A percentile compares a stretch with the other conserved stretches of the same genome.
Conservation (phyloP, 2,888 invertebrate genomes). For the Agrochola circellaris region DNA sequence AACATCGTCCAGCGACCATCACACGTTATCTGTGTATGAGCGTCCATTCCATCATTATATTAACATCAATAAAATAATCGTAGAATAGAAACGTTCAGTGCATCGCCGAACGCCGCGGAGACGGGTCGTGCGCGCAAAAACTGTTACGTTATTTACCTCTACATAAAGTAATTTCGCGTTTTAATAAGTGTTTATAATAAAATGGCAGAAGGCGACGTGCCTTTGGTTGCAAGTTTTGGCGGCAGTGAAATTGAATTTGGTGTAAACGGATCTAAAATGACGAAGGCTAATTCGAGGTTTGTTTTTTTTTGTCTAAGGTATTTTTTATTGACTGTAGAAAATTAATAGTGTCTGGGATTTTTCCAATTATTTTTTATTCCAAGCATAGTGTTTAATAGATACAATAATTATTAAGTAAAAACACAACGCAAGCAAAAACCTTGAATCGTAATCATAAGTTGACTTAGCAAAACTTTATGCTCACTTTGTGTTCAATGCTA, state of each 20-base stretch:
- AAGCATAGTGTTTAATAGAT: not conserved
- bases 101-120: conserved; percentile 75
- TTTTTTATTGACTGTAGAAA: conserved; percentile 30
- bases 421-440: conserved; percentile 53
- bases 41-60: conserved; percentile 85
- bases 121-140: conserved; percentile 65
- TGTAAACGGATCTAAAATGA: conserved; percentile 84
- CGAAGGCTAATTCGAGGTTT: conserved; percentile 86
- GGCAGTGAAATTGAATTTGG: conserved; percentile 86
- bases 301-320: conserved; percentile 68
- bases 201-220: conserved; percentile 88
- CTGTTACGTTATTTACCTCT: conserved; percentile 51
- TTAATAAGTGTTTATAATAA: conserved; percentile 71
- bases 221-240: conserved; percentile 85
- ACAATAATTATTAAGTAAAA: conserved; percentile 30
- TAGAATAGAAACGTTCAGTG: conserved; percentile 75
- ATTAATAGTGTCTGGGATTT: conserved; percentile 16
- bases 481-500: conserved; percentile 59
- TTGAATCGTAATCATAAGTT: conserved; percentile 59
- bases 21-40: conserved; percentile 83
- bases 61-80: conserved; percentile 87
- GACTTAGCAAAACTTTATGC: conserved; percentile 61
- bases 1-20: conserved; percentile 78
- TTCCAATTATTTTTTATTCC: conserved; percentile 1
- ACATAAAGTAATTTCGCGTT: conserved; percentile 68